Percentiles rank a stretch among this genome's conserved stretches.
These are phyloP conservation scores for Glossophaga mutica DNA, from an alignment of 2,797 vertebrate species.

Conservation along the genomic window DNA sequence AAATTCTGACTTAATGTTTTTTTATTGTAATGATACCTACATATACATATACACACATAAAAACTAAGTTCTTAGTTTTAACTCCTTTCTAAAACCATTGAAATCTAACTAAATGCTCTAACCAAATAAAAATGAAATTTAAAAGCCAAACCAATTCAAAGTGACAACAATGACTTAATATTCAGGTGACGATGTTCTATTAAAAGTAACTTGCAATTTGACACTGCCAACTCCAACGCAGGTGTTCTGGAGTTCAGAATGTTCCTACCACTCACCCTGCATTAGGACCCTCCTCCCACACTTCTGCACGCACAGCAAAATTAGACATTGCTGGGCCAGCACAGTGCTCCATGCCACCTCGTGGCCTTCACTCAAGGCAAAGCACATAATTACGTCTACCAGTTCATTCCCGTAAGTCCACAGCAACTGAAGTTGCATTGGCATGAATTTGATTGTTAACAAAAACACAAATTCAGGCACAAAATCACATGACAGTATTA, in stretches of 20 bases:
- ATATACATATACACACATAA: neutral
- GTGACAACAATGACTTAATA: neutral
- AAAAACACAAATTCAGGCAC: neutral
- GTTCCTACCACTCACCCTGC: neutral
- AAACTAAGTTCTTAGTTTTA: neutral
- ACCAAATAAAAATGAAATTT: neutral
- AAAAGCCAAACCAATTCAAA: neutral
- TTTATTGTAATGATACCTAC: neutral
- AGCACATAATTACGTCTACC: neutral
- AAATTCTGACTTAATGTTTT: neutral
- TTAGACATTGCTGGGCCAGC: neutral
- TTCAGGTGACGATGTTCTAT: neutral
- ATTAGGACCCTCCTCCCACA: neutral
- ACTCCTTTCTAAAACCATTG: neutral
- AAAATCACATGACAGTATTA: neutral
- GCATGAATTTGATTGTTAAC: neutral
- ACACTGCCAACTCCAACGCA: neutral
- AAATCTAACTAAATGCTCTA: neutral
- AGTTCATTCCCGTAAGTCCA: neutral
- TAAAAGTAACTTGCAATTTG: neutral
- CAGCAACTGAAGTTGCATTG: neutral
- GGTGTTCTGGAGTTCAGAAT: neutral
- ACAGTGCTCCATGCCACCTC: accelerated
- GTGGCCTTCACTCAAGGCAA: neutral
- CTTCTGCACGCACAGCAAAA: neutral